Evolutionary conservation across 2,888 invertebrate genomes (phyloP).

Genomic region (Thysanoteuthis rhombus): DNA sequence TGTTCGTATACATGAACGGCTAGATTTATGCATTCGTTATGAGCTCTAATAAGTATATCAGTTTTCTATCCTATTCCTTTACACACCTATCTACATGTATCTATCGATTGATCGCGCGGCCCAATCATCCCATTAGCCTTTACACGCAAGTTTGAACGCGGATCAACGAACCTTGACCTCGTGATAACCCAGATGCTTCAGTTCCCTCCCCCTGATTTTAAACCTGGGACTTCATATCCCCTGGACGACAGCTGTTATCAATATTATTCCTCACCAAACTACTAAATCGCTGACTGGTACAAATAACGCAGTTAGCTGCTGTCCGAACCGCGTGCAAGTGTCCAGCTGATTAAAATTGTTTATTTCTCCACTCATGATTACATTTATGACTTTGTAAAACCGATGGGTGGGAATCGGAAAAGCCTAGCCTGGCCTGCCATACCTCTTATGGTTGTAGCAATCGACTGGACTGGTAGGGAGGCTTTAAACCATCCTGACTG

Average conservation of each 20-base stretch:
- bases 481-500: neutral
- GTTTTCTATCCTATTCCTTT: neutral
- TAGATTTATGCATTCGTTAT: neutral
- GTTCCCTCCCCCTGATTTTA: neutral
- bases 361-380: neutral
- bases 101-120: neutral
- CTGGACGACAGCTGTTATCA: neutral
- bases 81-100: neutral
- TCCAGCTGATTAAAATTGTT: neutral
- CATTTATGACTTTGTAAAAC: conserved; percentile 12
- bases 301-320: conserved; percentile 12
- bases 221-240: neutral
- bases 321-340: neutral
- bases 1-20: neutral
- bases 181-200: neutral
- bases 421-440: conserved; percentile 12
- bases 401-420: neutral
- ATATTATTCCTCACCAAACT: neutral
- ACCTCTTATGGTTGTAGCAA: neutral
- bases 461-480: neutral
- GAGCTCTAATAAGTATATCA: neutral
- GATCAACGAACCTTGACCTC: neutral
- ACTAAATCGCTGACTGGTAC: neutral
- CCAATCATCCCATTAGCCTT: conserved; percentile 12
- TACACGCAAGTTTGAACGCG: neutral